Conservation (phyloP, 2,888 invertebrate species). For the Drosophila flavopinicola region DNA sequence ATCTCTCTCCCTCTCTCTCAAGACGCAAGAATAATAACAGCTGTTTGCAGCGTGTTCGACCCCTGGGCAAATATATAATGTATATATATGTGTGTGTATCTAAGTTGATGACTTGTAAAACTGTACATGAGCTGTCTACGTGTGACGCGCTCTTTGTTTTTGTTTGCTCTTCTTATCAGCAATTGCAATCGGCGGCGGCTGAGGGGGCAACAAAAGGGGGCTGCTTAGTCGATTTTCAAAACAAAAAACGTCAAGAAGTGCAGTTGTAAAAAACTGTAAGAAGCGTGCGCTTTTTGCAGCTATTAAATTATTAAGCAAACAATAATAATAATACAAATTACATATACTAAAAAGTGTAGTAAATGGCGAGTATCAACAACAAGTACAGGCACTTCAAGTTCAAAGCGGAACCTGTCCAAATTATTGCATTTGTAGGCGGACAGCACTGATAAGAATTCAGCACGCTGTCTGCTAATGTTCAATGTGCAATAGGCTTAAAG, state of each 20-base stretch:
- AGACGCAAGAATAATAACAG: conserved; percentile 5
- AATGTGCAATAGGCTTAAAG: background rate
- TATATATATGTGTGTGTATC: conserved; percentile 17
- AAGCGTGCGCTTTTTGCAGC: conserved; percentile 51
- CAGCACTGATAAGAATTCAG: conserved; percentile 17
- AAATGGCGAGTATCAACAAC: conserved; percentile 8
- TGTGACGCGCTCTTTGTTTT: conserved; percentile 52
- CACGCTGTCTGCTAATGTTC: conserved; percentile 57
- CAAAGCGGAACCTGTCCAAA: conserved; percentile 13
- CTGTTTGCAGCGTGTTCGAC: conserved; percentile 32
- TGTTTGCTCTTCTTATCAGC: conserved; percentile 44
- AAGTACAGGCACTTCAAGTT: conserved; percentile 49
- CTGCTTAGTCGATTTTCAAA: conserved; percentile 52
- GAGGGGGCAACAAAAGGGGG: background rate
- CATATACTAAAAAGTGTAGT: background rate
- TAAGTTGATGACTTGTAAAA: background rate
- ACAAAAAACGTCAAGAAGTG: conserved; percentile 49
- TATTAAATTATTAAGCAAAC: conserved; percentile 17
- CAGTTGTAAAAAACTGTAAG: conserved; percentile 50
- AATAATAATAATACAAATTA: conserved; percentile 32
- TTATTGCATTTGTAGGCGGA: background rate
- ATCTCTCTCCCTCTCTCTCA: background rate
- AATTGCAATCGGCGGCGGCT: background rate
- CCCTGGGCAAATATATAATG: too few species aligned
- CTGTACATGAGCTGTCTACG: conserved; percentile 62